phyloP scores from a whole-genome alignment of 2,797 vertebrate species.

The Ciconia nigra region DNA sequence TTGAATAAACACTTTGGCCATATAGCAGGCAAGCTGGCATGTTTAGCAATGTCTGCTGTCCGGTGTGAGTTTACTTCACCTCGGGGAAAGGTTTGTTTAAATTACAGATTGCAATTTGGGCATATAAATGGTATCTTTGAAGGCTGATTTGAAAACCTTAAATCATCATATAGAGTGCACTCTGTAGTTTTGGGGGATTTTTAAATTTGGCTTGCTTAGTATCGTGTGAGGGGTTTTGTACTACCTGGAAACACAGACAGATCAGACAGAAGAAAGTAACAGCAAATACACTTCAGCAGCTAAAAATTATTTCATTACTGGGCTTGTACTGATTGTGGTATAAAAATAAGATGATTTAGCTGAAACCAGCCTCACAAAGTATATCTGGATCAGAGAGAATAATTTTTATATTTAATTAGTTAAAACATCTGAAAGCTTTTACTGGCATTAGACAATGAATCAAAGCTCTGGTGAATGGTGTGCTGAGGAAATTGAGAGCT shows the following conservation, averaged over 20 bases:
- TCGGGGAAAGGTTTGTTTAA: constrained; percentile 51
- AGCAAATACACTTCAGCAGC: background rate
- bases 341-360: background rate
- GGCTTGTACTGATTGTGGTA: background rate
- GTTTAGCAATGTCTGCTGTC: constrained; percentile 66
- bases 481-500: background rate
- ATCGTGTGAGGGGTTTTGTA: background rate
- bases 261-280: background rate
- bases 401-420: constrained; percentile 4
- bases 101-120: constrained; percentile 29
- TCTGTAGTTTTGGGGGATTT: background rate
- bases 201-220: background rate
- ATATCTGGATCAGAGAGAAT: background rate
- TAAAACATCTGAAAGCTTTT: constrained; percentile 38
- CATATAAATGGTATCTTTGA: constrained; percentile 27
- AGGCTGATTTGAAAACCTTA: constrained; percentile 50
- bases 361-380: background rate
- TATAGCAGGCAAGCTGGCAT: constrained; percentile 82
- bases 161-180: background rate
- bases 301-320: background rate
- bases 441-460: background rate
- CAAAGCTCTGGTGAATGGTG: background rate
- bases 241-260: background rate
- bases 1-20: constrained; percentile 87
- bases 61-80: constrained; percentile 48